Evolutionary conservation across 2,113 vertebrate genomes (phyloP).

Genomic region (Nothobranchius kuhntae): DNA sequence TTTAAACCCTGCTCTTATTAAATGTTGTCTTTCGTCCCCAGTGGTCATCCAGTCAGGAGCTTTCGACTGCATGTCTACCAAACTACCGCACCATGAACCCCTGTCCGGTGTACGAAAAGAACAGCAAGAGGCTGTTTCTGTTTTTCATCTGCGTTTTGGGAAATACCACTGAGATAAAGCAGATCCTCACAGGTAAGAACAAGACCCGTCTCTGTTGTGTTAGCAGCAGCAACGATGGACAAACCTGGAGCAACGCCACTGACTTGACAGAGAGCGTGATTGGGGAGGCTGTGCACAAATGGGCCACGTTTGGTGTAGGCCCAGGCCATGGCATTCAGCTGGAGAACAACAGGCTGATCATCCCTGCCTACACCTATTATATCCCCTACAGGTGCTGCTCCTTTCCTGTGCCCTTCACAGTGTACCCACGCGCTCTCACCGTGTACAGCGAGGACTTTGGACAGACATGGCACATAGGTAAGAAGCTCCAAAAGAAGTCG

Average conservation of each 20-base stretch:
- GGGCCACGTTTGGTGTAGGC: constrained; percentile 93
- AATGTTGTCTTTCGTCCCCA: constrained; percentile 29
- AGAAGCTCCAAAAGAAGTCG: constrained; percentile 61
- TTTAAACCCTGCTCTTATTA: background rate
- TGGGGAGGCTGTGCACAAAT: constrained; percentile 77
- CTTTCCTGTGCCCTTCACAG: constrained; percentile 54
- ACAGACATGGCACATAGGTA: constrained; percentile 80
- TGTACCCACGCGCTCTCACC: constrained; percentile 79
- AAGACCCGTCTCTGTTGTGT: constrained; percentile 87
- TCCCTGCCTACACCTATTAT: constrained; percentile 88
- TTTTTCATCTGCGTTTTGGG: constrained; percentile 88
- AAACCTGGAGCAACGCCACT: constrained; percentile 81
- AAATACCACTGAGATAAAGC: constrained; percentile 79
- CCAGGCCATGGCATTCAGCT: constrained; percentile 91
- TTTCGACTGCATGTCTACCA: constrained; percentile 65
- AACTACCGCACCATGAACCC: constrained; percentile 82
- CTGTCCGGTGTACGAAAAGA: constrained; percentile 80
- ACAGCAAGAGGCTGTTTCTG: constrained; percentile 80
- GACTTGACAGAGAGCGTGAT: constrained; percentile 88
- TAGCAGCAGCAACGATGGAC: constrained; percentile 83
- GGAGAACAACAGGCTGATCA: constrained; percentile 82
- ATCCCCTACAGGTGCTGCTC: constrained; percentile 63
- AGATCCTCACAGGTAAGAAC: constrained; percentile 86
- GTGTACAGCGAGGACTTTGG: constrained; percentile 89
- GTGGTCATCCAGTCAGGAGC: constrained; percentile 76